Percentiles rank a stretch among this genome's conserved stretches.
These are phyloP conservation scores for Bubo blakistoni DNA, from an alignment of 2,113 vertebrate genomes.

Conservation along the genomic window DNA sequence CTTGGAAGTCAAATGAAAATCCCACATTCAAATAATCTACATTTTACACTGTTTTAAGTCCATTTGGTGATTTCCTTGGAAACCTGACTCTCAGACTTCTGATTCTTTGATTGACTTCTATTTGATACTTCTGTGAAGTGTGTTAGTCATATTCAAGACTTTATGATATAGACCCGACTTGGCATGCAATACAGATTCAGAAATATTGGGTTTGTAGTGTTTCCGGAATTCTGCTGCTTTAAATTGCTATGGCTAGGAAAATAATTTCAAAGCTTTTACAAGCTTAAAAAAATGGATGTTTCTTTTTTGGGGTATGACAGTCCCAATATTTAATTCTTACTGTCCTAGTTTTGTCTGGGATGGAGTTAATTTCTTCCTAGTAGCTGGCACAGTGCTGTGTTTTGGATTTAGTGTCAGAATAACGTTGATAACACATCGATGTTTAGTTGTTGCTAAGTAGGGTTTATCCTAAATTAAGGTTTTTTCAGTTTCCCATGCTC, in stretches of 20 bases:
- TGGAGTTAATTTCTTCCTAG: no score
- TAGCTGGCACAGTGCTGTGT: no score
- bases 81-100: neutral
- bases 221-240: neutral
- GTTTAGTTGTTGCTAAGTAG: no score
- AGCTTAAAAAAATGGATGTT: neutral
- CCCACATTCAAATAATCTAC: neutral
- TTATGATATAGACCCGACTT: neutral
- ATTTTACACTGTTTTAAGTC: neutral
- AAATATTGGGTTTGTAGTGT: neutral
- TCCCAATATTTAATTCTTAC: neutral
- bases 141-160: neutral
- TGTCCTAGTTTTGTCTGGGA: no score
- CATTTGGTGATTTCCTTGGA: neutral
- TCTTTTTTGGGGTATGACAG: neutral
- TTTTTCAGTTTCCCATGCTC: no score
- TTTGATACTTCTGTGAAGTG: neutral
- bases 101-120: neutral
- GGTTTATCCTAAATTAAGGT: no score
- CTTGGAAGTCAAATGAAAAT: neutral
- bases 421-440: no score
- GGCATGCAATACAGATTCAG: neutral
- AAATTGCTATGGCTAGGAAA: neutral
- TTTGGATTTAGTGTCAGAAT: no score
- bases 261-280: neutral